phyloP scores from a whole-genome alignment of 2,113 vertebrate species.

The Athene noctua region DNA sequence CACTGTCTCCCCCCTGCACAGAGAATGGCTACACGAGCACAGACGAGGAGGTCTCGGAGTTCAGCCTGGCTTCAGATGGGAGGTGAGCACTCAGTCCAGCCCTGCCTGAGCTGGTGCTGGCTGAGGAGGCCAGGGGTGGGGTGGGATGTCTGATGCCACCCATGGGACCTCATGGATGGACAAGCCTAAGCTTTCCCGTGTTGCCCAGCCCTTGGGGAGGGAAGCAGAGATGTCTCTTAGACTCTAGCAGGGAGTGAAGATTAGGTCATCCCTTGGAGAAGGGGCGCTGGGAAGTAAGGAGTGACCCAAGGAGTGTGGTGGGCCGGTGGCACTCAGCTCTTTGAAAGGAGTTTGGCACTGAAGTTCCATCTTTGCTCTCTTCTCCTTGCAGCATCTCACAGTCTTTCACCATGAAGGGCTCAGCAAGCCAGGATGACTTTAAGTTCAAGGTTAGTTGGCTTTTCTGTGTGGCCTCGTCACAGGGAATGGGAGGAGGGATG shows the following conservation, averaged over 20 bases:
- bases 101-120: not conserved
- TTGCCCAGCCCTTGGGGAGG: not conserved
- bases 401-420: conserved; percentile 89
- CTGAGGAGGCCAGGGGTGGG: not conserved
- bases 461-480: not conserved
- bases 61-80: conserved; percentile 89
- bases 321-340: not conserved
- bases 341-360: not conserved
- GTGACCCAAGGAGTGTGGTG: not conserved
- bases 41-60: conserved; percentile 91
- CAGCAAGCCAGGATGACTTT: conserved; percentile 95
- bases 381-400: conserved; percentile 77
- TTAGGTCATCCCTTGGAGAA: not conserved
- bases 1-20: conserved; percentile 28
- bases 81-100: conserved; percentile 75
- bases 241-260: not conserved
- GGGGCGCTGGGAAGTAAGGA: not conserved
- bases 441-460: conserved; percentile 84
- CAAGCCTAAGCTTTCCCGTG: not conserved
- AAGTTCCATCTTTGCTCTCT: not conserved
- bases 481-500: not conserved
- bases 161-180: not conserved
- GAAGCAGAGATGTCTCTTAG: not conserved
- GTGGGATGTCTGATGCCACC: not conserved
- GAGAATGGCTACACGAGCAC: conserved; percentile 95